Conservation (phyloP, 1,140 invertebrate genomes). For the Lysiphlebus fabarum region DNA sequence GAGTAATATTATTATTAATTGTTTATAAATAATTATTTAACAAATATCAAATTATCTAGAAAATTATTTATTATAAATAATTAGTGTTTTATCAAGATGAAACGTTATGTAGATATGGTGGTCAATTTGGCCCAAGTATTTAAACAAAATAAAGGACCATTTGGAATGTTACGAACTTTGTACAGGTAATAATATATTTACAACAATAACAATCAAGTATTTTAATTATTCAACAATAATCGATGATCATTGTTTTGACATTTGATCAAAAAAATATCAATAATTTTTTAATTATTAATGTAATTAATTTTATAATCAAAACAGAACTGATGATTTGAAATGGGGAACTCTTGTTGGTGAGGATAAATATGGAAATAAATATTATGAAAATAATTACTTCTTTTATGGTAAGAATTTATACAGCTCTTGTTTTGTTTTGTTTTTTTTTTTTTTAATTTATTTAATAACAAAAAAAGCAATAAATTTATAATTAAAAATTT, state of each 20-base stretch:
- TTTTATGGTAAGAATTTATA: conserved; percentile 81
- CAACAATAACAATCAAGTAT: not conserved
- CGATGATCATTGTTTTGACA: conserved; percentile 17
- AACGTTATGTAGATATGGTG: conserved; percentile 40
- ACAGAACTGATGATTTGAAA: conserved; percentile 84
- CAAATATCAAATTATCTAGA: too few species aligned
- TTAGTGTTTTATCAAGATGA: too few species aligned
- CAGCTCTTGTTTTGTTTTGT: too few species aligned
- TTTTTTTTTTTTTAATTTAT: too few species aligned
- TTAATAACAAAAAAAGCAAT: too few species aligned
- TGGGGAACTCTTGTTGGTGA: conserved; percentile 82
- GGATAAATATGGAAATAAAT: conserved; percentile 95
- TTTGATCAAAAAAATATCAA: conserved; percentile 29
- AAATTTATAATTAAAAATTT: too few species aligned
- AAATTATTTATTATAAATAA: too few species aligned
- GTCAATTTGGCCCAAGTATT: conserved; percentile 70
- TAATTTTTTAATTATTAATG: conserved; percentile 22
- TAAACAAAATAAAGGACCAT: conserved; percentile 73
- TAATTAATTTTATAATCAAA: conserved; percentile 38
- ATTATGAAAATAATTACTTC: conserved; percentile 88
- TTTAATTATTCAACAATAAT: conserved; percentile 3
- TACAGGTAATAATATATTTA: conserved; percentile 59
- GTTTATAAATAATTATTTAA: too few species aligned
- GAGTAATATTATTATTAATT: too few species aligned
- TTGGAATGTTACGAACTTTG: conserved; percentile 65